Evolutionary conservation across 2,797 vertebrate species (phyloP).

Genomic region (Sebastes itinus): DNA sequence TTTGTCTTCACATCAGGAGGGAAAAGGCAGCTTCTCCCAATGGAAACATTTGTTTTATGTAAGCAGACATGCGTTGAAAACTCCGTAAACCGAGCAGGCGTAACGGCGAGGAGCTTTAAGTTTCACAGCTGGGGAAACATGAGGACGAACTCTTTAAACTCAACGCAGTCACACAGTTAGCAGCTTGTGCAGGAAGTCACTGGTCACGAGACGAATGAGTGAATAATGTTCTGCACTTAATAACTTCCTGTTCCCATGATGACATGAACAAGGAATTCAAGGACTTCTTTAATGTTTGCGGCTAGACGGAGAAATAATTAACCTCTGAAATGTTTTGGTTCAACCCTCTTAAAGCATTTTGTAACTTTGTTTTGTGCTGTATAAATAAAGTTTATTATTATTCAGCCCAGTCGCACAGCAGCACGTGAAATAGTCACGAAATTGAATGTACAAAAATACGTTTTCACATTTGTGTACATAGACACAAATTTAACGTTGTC

Average conservation of each 20-base stretch:
- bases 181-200: conserved; percentile 23
- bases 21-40: conserved; percentile 4
- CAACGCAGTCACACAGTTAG: background rate
- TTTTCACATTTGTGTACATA: too few relatives aligned
- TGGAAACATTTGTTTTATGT: conserved; percentile 50
- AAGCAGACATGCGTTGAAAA: conserved; percentile 27
- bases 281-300: background rate
- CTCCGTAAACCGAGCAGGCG: background rate
- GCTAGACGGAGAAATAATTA: background rate
- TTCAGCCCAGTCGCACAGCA: background rate
- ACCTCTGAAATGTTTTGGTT: background rate
- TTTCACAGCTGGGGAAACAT: conserved; percentile 3
- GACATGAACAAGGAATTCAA: conserved; percentile 11
- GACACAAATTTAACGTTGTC: too few relatives aligned
- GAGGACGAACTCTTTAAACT: background rate
- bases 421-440: too few relatives aligned
- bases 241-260: conserved; percentile 59
- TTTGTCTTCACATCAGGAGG: conserved; percentile 26
- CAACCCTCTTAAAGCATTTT: background rate
- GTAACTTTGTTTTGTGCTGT: background rate
- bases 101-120: background rate
- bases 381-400: background rate
- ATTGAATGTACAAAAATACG: too few relatives aligned
- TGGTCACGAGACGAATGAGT: background rate
- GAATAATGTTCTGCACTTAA: conserved; percentile 39